These are phyloP conservation scores for Benthosema pterotum DNA, from an alignment of 2,797 vertebrate genomes.

Conservation along the genomic window DNA sequence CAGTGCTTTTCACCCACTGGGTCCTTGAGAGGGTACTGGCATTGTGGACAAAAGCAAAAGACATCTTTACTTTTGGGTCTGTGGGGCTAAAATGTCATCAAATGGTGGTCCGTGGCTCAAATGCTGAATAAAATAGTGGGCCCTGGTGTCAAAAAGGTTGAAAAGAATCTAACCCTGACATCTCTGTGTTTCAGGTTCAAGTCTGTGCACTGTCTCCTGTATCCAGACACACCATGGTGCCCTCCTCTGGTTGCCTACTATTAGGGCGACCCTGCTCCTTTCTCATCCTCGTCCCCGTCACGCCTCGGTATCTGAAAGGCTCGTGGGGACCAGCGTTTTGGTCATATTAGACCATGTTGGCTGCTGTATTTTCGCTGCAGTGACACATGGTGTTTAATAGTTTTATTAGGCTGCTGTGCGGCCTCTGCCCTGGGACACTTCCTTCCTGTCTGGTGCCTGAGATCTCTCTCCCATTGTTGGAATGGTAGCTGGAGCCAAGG, in stretches of 20 bases:
- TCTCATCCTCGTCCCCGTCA: conserved; percentile 87
- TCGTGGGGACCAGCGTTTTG: conserved; percentile 84
- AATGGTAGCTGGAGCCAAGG: conserved; percentile 37
- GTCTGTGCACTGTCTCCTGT: conserved; percentile 95
- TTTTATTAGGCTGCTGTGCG: conserved; percentile 92
- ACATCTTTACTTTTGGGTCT: too few species aligned
- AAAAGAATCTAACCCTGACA: background rate
- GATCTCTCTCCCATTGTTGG: conserved; percentile 45
- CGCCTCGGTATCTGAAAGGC: conserved; percentile 98
- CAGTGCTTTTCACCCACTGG: too few species aligned
- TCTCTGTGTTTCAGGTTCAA: conserved; percentile 85
- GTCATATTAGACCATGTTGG: conserved; percentile 70
- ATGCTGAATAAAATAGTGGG: too few species aligned
- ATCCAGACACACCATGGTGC: conserved; percentile 97
- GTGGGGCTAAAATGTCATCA: too few species aligned
- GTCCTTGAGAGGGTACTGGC: too few species aligned
- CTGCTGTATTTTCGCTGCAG: conserved; percentile 79
- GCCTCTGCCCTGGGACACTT: conserved; percentile 79
- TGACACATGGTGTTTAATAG: conserved; percentile 72
- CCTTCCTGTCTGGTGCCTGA: conserved; percentile 63
- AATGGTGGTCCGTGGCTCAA: too few species aligned
- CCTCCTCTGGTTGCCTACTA: conserved; percentile 85
- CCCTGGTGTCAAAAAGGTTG: too few species aligned
- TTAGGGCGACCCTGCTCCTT: conserved; percentile 79
- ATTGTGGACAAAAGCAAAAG: too few species aligned